Percentiles rank a stretch among this genome's conserved stretches.
phyloP scores from a whole-genome alignment of 2,113 vertebrate genomes.

The Pelecanus crispus region DNA sequence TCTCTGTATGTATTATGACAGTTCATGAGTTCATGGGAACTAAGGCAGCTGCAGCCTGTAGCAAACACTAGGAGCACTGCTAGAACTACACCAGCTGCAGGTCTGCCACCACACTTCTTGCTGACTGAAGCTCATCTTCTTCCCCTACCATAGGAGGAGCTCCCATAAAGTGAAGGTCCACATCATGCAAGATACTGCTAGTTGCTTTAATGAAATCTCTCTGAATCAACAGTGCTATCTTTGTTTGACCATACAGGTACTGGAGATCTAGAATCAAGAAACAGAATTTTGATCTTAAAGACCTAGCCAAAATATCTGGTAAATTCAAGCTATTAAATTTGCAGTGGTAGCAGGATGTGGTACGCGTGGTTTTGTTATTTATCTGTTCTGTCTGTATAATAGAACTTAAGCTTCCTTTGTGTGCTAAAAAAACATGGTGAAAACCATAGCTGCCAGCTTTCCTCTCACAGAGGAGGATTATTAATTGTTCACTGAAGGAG shows the following conservation, averaged over 20 bases:
- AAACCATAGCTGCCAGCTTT: conserved; percentile 17
- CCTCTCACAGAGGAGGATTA: neutral
- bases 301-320: neutral
- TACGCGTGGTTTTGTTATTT: neutral
- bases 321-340: neutral
- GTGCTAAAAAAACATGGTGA: neutral
- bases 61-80: neutral
- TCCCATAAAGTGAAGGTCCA: neutral
- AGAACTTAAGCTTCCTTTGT: neutral
- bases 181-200: neutral
- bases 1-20: conserved; percentile 46
- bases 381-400: neutral
- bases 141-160: neutral
- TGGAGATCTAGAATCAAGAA: neutral
- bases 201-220: neutral
- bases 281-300: neutral
- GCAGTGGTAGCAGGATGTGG: neutral
- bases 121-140: neutral
- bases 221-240: neutral
- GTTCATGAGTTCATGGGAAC: conserved; percentile 65
- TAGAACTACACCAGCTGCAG: conserved; percentile 37
- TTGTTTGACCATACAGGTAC: neutral
- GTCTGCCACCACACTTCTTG: neutral
- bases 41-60: conserved; percentile 40
- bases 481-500: conserved; percentile 45